Base-by-base conservation (phyloP, 1,140 invertebrate genomes). In the Andrena cerasifolii region DNA sequence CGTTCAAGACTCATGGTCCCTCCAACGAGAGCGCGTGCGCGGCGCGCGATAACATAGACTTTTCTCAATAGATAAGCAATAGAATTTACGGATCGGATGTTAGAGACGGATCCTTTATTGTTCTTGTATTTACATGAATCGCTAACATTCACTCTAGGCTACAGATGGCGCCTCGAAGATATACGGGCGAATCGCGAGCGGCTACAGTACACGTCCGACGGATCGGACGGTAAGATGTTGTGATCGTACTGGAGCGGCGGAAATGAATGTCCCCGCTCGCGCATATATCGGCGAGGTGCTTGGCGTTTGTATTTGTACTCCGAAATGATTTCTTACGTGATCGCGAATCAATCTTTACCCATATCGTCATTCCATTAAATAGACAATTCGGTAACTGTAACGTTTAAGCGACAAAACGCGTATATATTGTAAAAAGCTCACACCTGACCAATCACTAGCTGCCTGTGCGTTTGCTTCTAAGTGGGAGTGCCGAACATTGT, bases 401-500 rank as follows among this genome's bases (percentile, higher is more conserved):
- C 56, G 36, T 80, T 58, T 54, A 63, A 71, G 66, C 51, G 40
- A 5, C 26, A 53, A 51, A 49, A 18, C 47, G 16, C 36, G 14
- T 36, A 45, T 82, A 78, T 78, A 83, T 78, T 78, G 76, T 82
- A 84, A 86, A 89, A 87, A 86, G 86, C 85, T 89, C 83, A 91
- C 80, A 87, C 79, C 86, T 86, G 91, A 91, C 90, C 90, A 92
- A 92, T 90, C 88, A 90, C 89, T 91, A 89, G 88, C 87, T 91
- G 89, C 89, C 89, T 90, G 86, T 88, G 85, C 84, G 82, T 88
- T 83, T 88, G 86, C 87, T 90, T 90, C 78, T 84, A 84, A 79
- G 74, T 82, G 82, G 65, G 79, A 84, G 71, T 79, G 76, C 61
- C 78, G 73, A 82, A 72, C 74, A 79, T 76, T 71, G 56, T 85